Evolutionary conservation across 1,140 invertebrate genomes (phyloP), one percentile per base, ranked within the genome.

Genomic region (Leguminivora glycinivorella): DNA sequence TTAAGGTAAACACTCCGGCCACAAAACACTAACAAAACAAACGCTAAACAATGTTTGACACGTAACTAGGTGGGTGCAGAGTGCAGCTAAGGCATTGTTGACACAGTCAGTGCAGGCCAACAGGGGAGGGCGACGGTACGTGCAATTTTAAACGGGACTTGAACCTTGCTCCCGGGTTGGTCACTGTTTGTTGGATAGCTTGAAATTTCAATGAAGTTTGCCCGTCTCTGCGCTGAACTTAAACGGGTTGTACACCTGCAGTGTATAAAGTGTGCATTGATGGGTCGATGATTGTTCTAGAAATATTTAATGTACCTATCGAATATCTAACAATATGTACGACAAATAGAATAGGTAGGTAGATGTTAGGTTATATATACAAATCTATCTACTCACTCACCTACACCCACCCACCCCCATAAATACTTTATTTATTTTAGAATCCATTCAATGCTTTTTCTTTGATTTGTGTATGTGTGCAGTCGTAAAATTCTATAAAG

Each of bases 41-140:
- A 73, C 74, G 74, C 76, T 83, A 81, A 84, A 88, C 85, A 85
- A 81, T 85, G 84, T 88, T 83, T 83, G 79, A 83, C 82, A 85
- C 81, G 83, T 81, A 85, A 83, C 83, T 78, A 87, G 77, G 82
- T 81, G 80, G 47, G 78, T 82, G 82, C 79, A 80, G 79, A 78
- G 83, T 82, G 79, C 76, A 79, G 76, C 76, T 80, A 75, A 74
- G 71, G 76, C 75, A 77, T 24, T 85, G 84, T 88, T 85, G 85
- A 82, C 80, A 83, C 74, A 81, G 76, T 72, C 73, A 75, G 71
- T 69, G 70, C 75, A 72, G 76, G 73, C 78, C 77, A 86, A 81
- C 82, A 82, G 69, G 73, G 76, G 75, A 69, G 76, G 78, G 82
- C 79, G 81, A 81, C 79, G 76, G 77, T 58, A 79, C 80, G 78